phyloP scores from a whole-genome alignment of 2,888 invertebrate species.

The Caenorhabditis afra region DNA sequence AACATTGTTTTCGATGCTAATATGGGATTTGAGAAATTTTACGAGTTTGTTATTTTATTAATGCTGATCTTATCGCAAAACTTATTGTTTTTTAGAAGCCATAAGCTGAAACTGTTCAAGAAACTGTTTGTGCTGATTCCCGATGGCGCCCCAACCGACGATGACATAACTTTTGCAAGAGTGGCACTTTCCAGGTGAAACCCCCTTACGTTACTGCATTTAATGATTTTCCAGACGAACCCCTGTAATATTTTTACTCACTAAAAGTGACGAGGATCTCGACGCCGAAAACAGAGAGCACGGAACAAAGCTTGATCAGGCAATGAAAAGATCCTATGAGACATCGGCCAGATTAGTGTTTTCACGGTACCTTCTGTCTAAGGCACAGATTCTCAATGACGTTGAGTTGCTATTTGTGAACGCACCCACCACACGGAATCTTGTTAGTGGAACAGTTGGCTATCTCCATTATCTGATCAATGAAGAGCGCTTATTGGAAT shows the following conservation, averaged over 20 bases:
- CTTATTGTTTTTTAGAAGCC: conserved; percentile 51
- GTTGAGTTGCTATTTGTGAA: conserved; percentile 61
- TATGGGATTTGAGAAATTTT: conserved; percentile 71
- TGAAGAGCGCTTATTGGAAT: conserved; percentile 64
- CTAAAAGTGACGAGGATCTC: conserved; percentile 69
- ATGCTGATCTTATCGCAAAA: too few relatives aligned
- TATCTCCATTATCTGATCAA: conserved; percentile 68
- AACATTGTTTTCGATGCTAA: conserved; percentile 69
- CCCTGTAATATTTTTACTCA: conserved; percentile 60
- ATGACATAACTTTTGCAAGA: conserved; percentile 68
- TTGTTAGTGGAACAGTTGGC: conserved; percentile 67
- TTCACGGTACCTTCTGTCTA: conserved; percentile 50
- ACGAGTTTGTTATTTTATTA: conserved; percentile 59
- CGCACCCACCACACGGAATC: conserved; percentile 60
- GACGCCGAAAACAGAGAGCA: conserved; percentile 69
- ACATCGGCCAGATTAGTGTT: conserved; percentile 62
- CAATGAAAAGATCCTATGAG: conserved; percentile 63
- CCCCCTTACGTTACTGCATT: neutral
- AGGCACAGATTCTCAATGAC: conserved; percentile 62
- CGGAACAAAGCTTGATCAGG: conserved; percentile 53
- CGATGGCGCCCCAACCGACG: conserved; percentile 69
- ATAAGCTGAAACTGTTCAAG: conserved; percentile 66
- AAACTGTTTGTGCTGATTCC: conserved; percentile 68
- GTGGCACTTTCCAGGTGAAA: conserved; percentile 63
- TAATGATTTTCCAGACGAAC: conserved; percentile 53